Base-by-base conservation (phyloP, 2,797 vertebrate species). In the Argya squamiceps region DNA sequence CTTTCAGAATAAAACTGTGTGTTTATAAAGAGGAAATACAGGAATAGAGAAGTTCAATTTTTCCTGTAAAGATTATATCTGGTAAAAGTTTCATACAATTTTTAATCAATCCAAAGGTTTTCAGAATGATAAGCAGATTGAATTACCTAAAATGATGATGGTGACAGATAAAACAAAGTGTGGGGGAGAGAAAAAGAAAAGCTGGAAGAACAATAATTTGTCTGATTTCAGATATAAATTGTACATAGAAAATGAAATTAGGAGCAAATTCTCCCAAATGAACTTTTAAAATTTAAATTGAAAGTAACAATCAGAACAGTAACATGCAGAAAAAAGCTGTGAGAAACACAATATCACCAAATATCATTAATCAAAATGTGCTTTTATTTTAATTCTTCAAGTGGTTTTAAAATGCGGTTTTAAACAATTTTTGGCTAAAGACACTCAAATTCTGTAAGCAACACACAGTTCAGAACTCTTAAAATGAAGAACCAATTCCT, bases 261-360 rank as follows among this genome's bases (percentile, higher is more conserved):
- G 27, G n/a, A 50, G 26, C 18, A 67, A 78, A 84, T 26, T 46
- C 36, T 80, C 30, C 9, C 39, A 80, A 69, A 47, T 15, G 17
- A 67, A 41, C 15, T 50, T 68, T 15, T 32, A 67, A 55, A 79
- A 84, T 29, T 49, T 39, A n/a, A 70, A 86, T 19, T 67, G 13
- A 39, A 84, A 87, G 41, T 32, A 69, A 60, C 29, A 47, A 47
- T 52, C 24, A n/a, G 6, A 91, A 69, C 9, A 64, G 15, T 59
- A 69, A 43, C 10, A 55, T 4, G 10, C 46, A 70, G 32, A n/a
- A 39, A 83, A 65, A 65, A 59, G 10, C 71, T 22, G 5, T 17
- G n/a, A 49, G 21, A 74, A 30, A 65, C 1, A 50, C 1, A 41
- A 0, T 10, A 64, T 6, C 17, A 50, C 5, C 13, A 53, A 37